Conservation (phyloP, 2,888 invertebrate genomes). For the Anaspis maculata region DNA sequence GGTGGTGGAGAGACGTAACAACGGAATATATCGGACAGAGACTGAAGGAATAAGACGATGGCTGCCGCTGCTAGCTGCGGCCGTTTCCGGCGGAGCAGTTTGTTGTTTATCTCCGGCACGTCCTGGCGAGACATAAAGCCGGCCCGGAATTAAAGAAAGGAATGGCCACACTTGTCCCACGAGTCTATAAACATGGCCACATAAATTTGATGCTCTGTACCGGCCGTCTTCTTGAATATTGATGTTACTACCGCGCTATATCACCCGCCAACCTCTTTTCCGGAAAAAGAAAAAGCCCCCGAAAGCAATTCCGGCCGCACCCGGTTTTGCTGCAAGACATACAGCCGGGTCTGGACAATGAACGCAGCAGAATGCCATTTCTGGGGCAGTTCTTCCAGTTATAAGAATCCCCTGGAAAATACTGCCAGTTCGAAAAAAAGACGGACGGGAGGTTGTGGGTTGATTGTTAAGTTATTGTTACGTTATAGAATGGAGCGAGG, state of each 20-base stretch:
- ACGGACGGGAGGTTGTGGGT: no score
- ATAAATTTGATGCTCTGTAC: constrained; percentile 44
- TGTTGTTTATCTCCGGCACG: constrained; percentile 37
- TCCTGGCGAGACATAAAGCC: constrained; percentile 41
- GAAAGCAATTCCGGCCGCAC: background rate
- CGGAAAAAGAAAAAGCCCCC: no score
- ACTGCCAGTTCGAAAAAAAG: no score
- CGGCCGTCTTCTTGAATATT: constrained; percentile 41
- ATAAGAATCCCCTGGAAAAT: no score
- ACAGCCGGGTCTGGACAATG: no score
- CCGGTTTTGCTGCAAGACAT: background rate
- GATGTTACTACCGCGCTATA: constrained; percentile 39
- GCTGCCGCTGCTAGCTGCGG: no score
- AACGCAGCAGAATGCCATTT: no score
- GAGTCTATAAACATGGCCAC: constrained; percentile 45
- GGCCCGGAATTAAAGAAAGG: constrained; percentile 43
- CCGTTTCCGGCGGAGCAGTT: constrained; percentile 20
- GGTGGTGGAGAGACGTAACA: no score
- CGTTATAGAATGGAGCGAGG: no score
- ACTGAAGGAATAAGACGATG: constrained; percentile 13
- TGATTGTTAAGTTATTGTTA: no score
- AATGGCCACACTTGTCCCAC: constrained; percentile 43
- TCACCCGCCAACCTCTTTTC: constrained; percentile 26
- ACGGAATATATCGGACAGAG: constrained; percentile 6
- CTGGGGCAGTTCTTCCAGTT: no score